These are phyloP conservation scores for Yponomeuta evonymella DNA, from an alignment of 2,888 invertebrate genomes.

Conservation along the genomic window DNA sequence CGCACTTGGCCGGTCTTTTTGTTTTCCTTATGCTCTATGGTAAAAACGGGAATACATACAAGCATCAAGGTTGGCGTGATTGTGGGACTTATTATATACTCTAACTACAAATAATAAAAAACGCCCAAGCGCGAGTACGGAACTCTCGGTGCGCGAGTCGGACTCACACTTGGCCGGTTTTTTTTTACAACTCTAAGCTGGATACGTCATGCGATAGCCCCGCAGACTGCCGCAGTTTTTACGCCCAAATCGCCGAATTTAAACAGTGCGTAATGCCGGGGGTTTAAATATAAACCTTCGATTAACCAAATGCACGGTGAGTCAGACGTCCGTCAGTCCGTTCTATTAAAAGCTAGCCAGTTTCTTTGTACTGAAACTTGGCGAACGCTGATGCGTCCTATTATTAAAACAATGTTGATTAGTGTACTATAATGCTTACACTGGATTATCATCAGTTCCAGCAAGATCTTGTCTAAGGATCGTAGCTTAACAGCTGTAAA, in stretches of 20 bases:
- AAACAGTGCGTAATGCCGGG: slow-evolving; percentile 8
- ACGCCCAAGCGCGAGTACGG: too few species aligned
- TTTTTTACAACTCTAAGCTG: neutral
- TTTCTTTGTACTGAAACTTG: slow-evolving; percentile 55
- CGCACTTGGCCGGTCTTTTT: too few species aligned
- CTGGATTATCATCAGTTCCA: neutral
- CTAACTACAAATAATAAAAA: too few species aligned
- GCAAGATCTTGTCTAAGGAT: too few species aligned
- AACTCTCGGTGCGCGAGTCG: too few species aligned
- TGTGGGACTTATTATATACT: too few species aligned
- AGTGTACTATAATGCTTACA: neutral
- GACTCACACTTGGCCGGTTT: too few species aligned
- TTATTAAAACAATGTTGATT: slow-evolving; percentile 4
- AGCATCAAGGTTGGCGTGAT: too few species aligned
- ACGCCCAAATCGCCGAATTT: neutral
- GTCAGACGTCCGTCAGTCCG: slow-evolving; percentile 43
- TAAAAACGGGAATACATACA: too few species aligned
- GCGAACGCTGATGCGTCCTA: slow-evolving; percentile 1
- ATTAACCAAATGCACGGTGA: slow-evolving; percentile 64
- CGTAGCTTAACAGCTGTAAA: too few species aligned
- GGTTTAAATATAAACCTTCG: slow-evolving; percentile 45
- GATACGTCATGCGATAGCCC: neutral
- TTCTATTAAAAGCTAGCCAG: slow-evolving; percentile 51
- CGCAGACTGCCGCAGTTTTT: neutral
- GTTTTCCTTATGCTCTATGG: too few species aligned